phyloP scores from a whole-genome alignment of 1,140 invertebrate species.

The Caenorhabditis latens region DNA sequence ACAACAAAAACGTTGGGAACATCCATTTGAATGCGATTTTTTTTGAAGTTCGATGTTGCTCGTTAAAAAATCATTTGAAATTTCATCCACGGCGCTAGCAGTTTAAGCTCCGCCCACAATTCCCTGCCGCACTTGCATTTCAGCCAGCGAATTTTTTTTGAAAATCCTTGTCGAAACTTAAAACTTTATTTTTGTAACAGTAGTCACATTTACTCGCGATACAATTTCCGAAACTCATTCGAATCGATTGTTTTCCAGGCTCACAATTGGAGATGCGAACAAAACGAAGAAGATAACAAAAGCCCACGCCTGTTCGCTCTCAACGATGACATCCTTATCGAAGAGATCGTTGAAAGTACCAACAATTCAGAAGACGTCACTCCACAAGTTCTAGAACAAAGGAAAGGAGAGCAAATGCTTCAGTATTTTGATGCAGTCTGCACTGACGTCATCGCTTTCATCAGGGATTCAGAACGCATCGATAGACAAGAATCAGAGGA shows the following conservation, averaged over 20 bases:
- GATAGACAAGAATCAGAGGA: background rate
- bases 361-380: constrained; percentile 37
- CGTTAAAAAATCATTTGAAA: no score
- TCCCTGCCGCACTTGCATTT: no score
- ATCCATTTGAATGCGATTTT: no score
- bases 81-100: no score
- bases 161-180: no score
- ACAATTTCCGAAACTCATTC: background rate
- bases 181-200: no score
- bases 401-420: constrained; percentile 21
- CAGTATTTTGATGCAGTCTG: constrained; percentile 31
- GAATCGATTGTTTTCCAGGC: background rate
- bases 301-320: background rate
- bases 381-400: background rate
- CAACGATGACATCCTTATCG: constrained; percentile 34
- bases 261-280: constrained; percentile 17
- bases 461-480: constrained; percentile 12
- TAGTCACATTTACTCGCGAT: no score
- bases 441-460: constrained; percentile 10
- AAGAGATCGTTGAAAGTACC: constrained; percentile 6
- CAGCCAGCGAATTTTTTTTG: no score
- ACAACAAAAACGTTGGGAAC: no score
- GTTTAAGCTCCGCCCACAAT: no score
- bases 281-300: constrained; percentile 21
- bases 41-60: no score